phyloP scores from a whole-genome alignment of 92 coral and sea anemone genomes.

The Epizoanthus scotinus region DNA sequence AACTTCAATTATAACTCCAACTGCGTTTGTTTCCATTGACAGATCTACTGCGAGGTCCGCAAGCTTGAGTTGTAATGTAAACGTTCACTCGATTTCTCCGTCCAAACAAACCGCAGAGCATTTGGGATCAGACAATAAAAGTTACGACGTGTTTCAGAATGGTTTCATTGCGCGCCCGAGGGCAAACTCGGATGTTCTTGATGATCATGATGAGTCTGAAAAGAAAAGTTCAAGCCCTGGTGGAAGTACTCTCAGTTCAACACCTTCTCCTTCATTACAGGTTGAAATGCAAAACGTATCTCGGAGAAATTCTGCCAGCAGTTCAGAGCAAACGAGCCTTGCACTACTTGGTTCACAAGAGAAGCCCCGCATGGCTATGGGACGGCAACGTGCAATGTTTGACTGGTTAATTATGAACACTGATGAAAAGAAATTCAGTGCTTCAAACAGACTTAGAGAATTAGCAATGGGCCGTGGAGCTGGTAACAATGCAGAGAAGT shows the following conservation, averaged over 20 bases:
- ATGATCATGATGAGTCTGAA: not conserved
- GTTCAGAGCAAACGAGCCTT: conserved; percentile 22
- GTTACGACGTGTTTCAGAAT: conserved; percentile 12
- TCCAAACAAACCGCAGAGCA: conserved; percentile 3
- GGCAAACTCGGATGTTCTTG: conserved; percentile 17
- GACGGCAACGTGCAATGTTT: conserved; percentile 35
- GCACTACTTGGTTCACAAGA: conserved; percentile 25
- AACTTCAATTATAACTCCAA: not conserved
- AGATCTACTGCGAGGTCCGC: not conserved
- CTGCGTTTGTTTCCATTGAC: conserved; percentile 7
- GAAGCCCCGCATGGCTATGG: conserved; percentile 13
- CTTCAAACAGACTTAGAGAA: conserved; percentile 73
- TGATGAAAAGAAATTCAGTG: conserved; percentile 62
- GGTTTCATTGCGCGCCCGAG: conserved; percentile 8
- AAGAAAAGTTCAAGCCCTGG: conserved; percentile 18
- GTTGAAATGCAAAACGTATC: conserved; percentile 4
- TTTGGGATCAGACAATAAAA: conserved; percentile 18
- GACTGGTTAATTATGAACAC: conserved; percentile 39
- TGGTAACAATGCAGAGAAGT: conserved; percentile 11
- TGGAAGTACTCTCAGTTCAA: conserved; percentile 10
- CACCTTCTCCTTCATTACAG: not conserved
- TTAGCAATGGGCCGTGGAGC: conserved; percentile 61
- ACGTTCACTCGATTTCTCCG: not conserved
- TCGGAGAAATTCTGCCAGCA: conserved; percentile 11
- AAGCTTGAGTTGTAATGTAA: conserved; percentile 4